phyloP scores from a whole-genome alignment of 2,888 invertebrate species.

The Cheilosia variabilis region DNA sequence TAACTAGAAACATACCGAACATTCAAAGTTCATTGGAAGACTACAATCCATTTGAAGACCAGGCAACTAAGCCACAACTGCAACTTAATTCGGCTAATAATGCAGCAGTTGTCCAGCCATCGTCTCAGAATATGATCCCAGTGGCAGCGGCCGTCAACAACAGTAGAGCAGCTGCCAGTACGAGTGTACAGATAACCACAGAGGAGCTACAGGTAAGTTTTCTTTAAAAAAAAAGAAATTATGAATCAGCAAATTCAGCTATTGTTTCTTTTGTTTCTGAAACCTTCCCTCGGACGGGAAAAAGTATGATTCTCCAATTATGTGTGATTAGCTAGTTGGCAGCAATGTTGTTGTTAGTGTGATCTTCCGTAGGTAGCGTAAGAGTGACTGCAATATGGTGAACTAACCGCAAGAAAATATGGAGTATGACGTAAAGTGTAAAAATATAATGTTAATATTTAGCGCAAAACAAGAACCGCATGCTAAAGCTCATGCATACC shows the following conservation, averaged over 20 bases:
- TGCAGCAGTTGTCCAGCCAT: slow-evolving; percentile 82
- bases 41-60: slow-evolving; percentile 95
- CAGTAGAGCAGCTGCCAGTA: slow-evolving; percentile 82
- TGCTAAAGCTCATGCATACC: too few species aligned
- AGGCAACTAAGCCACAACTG: slow-evolving; percentile 85
- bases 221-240: not conserved
- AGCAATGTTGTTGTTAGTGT: not conserved
- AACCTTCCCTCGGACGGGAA: not conserved
- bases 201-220: slow-evolving; percentile 89
- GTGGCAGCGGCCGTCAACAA: slow-evolving; percentile 78
- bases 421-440: not conserved
- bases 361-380: not conserved
- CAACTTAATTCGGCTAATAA: slow-evolving; percentile 84
- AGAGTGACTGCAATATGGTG: slow-evolving; percentile 36
- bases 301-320: not conserved
- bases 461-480: not conserved
- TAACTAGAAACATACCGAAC: slow-evolving; percentile 88
- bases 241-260: slow-evolving; percentile 20
- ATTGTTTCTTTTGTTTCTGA: not conserved
- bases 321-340: not conserved
- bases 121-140: slow-evolving; percentile 81
- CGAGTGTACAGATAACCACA: slow-evolving; percentile 85
- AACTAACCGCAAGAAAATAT: slow-evolving; percentile 13
- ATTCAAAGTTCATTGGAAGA: slow-evolving; percentile 91
- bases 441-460: not conserved